Base-by-base conservation (phyloP, 2,888 invertebrate genomes). In the Acrocyrtus sp. region DNA sequence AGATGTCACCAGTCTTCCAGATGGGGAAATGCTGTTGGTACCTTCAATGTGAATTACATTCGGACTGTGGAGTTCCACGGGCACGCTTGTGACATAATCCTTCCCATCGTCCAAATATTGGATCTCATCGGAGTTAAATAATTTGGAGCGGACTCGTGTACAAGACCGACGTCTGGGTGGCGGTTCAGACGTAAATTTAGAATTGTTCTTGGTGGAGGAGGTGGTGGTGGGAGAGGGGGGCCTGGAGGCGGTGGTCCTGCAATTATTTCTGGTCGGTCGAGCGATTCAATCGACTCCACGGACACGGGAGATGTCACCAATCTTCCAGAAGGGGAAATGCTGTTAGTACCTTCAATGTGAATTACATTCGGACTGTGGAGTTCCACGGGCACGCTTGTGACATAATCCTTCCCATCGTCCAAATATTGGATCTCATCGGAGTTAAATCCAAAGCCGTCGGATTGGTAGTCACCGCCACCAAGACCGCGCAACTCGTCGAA, bases 191-290 rank as follows among this genome's bases (percentile, higher is more conserved):
- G 62, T 6, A 70, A 57, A 58, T 70, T 70, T 8, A 70, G 34
- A 19, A 70, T 70, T 10, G 70, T 70, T 29, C 70, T 17, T n/a
- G 70, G 70, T 4, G 69, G 69, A 12, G 69, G 69, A 2, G 69
- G 69, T 2, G 70, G 69, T 29, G 68, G 60, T 39, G 57, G 48
- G 15, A 45, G 34, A 15, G 69, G 70, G 1, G 61, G 69, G n/a
- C 69, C 69, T 4, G 60, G 67, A 29, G 27, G 24, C 12, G 62
- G 62, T 34, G 57, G 57, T 12, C 19, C 15, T 4, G 54, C 15
- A 15, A 39, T 21, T 12, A 29, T 45, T 29, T 27, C 27, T 34
- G 26, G 45, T 27, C 45, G 8, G 12, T 57, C 66, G 6, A n/a
- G 19, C 5, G 19, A 50, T 29, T 62, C 56, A 1, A 58, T 51